Evolutionary conservation across 2,113 vertebrate species (phyloP).

Genomic region (Baryphthengus martii): DNA sequence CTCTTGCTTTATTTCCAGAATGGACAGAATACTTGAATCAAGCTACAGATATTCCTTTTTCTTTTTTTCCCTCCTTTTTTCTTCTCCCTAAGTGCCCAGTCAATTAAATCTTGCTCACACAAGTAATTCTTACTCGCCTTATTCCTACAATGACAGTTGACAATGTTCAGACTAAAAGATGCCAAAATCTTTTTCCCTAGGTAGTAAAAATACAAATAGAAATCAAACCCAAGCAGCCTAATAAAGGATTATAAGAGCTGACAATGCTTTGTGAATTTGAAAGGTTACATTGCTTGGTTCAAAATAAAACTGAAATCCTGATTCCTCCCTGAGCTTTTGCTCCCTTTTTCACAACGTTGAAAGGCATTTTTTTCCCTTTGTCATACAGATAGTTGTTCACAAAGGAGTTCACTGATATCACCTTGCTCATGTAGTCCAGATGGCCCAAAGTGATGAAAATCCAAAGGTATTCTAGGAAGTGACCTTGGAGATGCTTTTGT

Average conservation of each 20-base stretch:
- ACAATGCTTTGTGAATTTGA: neutral
- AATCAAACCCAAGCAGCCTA: neutral
- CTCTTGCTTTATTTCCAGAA: neutral
- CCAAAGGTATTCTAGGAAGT: neutral
- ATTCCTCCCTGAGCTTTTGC: neutral
- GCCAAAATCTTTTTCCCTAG: neutral
- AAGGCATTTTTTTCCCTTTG: neutral
- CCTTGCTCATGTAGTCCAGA: constrained; percentile 16
- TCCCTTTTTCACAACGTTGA: neutral
- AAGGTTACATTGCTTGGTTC: neutral
- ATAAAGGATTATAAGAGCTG: neutral
- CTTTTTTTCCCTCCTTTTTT: neutral
- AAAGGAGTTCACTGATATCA: neutral
- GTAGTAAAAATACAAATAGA: neutral
- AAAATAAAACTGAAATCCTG: neutral
- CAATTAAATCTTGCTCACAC: constrained; percentile 1
- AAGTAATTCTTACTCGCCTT: neutral
- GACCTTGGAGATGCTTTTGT: constrained; percentile 23
- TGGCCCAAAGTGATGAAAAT: neutral
- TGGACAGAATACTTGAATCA: neutral
- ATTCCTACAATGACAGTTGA: neutral
- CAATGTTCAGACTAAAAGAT: neutral
- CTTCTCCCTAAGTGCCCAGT: neutral
- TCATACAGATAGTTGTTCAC: neutral
- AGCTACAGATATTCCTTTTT: neutral